Conservation (phyloP, 2,888 invertebrate species). For the Phaedon cochleariae region DNA sequence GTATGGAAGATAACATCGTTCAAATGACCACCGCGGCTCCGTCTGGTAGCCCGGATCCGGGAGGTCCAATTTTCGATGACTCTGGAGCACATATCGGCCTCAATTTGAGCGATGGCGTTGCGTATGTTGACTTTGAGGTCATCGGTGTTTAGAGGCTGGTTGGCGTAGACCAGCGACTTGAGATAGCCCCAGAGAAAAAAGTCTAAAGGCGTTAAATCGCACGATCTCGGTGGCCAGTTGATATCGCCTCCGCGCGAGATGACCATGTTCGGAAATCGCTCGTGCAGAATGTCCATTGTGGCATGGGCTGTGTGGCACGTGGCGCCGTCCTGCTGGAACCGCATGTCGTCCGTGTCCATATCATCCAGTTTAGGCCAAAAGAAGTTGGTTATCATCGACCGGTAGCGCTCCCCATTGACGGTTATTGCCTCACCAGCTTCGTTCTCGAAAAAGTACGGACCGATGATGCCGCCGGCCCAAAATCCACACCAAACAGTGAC, state of each 20-base stretch:
- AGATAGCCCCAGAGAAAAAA: not conserved
- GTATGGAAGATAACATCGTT: not conserved
- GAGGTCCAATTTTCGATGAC: not conserved
- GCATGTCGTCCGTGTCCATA: too few species aligned
- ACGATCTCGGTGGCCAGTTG: not conserved
- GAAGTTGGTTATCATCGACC: conserved; percentile 13
- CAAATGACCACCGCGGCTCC: too few species aligned
- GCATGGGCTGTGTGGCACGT: too few species aligned
- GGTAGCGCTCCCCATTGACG: conserved; percentile 16
- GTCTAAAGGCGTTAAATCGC: not conserved
- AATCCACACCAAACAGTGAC: conserved; percentile 10
- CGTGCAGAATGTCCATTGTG: too few species aligned
- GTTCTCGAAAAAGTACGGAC: conserved; percentile 20
- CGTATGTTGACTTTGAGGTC: not conserved
- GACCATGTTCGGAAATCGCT: too few species aligned
- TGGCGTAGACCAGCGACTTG: not conserved
- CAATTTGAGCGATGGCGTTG: not conserved
- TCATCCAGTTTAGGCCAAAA: too few species aligned
- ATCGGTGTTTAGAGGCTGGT: not conserved
- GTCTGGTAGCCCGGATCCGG: too few species aligned
- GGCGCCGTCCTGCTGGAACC: too few species aligned
- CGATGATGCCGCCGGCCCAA: too few species aligned
- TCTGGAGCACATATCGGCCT: not conserved
- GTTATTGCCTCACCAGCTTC: conserved; percentile 11
- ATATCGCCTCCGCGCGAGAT: too few species aligned